These are phyloP conservation scores for Argopecten irradians DNA, from an alignment of 1,140 invertebrate genomes.

Conservation along the genomic window DNA sequence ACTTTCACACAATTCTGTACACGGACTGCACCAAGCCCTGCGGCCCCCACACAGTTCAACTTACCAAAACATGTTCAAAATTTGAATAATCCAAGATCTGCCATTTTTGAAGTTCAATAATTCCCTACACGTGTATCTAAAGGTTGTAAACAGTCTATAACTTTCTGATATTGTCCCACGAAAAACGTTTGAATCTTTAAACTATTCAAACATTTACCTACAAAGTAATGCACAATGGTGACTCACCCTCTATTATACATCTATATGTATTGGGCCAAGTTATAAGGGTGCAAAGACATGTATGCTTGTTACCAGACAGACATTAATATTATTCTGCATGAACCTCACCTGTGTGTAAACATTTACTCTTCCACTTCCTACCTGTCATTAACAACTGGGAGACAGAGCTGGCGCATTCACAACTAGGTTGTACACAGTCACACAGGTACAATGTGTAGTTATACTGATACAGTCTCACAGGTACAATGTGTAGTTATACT, in stretches of 20 bases:
- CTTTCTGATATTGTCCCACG: background rate
- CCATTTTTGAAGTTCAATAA: background rate
- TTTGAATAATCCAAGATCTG: background rate
- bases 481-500: background rate
- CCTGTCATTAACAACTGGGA: background rate
- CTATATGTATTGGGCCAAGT: background rate
- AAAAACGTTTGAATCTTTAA: background rate
- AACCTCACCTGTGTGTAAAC: slow-evolving; percentile 10
- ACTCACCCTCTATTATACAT: background rate
- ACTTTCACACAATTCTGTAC: background rate
- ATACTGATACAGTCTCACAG: background rate
- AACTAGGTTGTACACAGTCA: too few species aligned
- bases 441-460: too few species aligned
- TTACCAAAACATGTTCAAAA: background rate
- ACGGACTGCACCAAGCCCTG: background rate
- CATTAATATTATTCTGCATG: slow-evolving; percentile 3
- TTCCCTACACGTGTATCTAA: background rate
- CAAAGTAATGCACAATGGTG: background rate
- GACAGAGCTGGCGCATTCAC: background rate
- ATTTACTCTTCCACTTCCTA: background rate
- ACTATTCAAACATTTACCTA: slow-evolving; percentile 7
- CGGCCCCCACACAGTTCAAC: background rate
- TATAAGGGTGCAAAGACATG: background rate
- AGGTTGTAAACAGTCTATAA: background rate
- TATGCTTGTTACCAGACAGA: background rate